Evolutionary conservation across 2,797 vertebrate genomes (phyloP), one percentile per base, ranked within the genome.

Genomic region (Coregonus suidteri): DNA sequence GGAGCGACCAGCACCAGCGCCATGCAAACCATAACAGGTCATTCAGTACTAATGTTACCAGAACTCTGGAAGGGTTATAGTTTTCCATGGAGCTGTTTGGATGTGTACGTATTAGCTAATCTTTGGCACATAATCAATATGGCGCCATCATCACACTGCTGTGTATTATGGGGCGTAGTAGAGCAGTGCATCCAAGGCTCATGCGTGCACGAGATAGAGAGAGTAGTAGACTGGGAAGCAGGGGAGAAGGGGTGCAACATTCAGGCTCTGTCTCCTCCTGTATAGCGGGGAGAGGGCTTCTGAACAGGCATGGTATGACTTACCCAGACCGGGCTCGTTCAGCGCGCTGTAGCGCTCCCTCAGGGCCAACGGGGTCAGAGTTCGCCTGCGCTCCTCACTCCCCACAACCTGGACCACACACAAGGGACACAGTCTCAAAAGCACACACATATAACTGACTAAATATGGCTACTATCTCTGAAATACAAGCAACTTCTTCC

Each of bases 321-420:
- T 95, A 99, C 98, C 97, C 3, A 94, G 87, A 9, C 94, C 93
- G 0, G 96, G 95, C 84, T 99, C 97, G 0, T 94, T 97, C 76
- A 97, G 94, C 4, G 96, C 91, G 82, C 96, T 97, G 93, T 98
- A 98, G 79, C 97, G 94, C 88, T 98, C 97, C 80, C 97, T 91
- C 86, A 99, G 93, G 67, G 97, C 95, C 11, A 99, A 86, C 0
- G 98, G 97, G 0, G 97, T 99, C 82, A 98, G 80, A 0, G 97
- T 99, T 81, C 97, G 95, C 80, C 96, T 93, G 51, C 96, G 94
- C 75, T 99, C 98, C 70, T 99, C 97, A 0, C 95, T 95, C 75
- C 95, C 94, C 0, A 90, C 93, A 18, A 94, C 94, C 98, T 99
- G 83, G 62, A 20, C 31, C 41, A 75, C 18, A 75, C 18, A 81